phyloP scores from a whole-genome alignment of 1,140 invertebrate genomes.

The Psix sp. region DNA sequence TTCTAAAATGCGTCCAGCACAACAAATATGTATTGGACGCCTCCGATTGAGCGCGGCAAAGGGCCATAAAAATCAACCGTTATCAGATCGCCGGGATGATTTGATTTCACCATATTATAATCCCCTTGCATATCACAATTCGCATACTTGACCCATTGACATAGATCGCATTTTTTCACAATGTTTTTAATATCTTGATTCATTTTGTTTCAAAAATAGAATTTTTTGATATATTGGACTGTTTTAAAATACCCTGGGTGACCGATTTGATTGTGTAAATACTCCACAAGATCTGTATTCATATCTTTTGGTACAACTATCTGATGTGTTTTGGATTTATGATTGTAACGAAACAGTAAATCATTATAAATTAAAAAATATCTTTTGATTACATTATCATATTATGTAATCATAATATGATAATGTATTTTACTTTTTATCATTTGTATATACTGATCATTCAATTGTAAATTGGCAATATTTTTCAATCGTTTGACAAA shows the following conservation, averaged over 20 bases:
- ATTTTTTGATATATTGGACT: too few relatives aligned
- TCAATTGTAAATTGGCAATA: not conserved
- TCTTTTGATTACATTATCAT: not conserved
- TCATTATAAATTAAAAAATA: not conserved
- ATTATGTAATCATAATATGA: too few relatives aligned
- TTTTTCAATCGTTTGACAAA: not conserved
- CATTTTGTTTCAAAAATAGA: too few relatives aligned
- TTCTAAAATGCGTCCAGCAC: slow-evolving; percentile 64
- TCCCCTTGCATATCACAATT: slow-evolving; percentile 9
- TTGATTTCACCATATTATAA: slow-evolving; percentile 23
- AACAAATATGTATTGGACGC: slow-evolving; percentile 61
- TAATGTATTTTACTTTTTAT: not conserved
- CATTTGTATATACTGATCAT: not conserved
- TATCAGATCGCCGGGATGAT: slow-evolving; percentile 60
- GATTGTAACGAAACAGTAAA: not conserved
- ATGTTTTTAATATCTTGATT: too few relatives aligned
- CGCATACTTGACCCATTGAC: too few relatives aligned
- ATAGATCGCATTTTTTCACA: too few relatives aligned
- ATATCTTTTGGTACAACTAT: slow-evolving; percentile 1
- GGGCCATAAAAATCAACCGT: slow-evolving; percentile 64
- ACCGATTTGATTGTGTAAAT: too few relatives aligned
- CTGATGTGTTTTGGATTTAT: not conserved
- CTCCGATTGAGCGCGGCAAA: slow-evolving; percentile 42
- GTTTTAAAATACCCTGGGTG: too few relatives aligned
- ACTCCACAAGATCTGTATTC: too few relatives aligned